These are phyloP conservation scores for Ennomos erosarius DNA, from an alignment of 2,888 invertebrate genomes.

Conservation along the genomic window DNA sequence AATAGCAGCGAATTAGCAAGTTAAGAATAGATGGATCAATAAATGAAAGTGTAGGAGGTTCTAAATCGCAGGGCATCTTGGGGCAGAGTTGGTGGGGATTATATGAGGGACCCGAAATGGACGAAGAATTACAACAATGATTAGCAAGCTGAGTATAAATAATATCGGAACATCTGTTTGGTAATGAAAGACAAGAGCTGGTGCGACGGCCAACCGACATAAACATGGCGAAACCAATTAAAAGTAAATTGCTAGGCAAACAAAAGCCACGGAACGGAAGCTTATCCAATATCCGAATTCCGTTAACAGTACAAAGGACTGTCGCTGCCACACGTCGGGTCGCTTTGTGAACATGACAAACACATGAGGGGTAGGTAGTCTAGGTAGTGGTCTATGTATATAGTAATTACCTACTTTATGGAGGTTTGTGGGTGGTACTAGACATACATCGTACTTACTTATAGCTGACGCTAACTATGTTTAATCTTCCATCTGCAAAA, in stretches of 20 bases:
- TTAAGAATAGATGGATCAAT: constrained; percentile 26
- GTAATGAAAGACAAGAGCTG: background rate
- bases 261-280: constrained; percentile 64
- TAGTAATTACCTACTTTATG: too few species aligned
- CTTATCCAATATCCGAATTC: constrained; percentile 79
- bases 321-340: constrained; percentile 56
- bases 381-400: constrained; percentile 1
- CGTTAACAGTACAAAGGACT: constrained; percentile 76
- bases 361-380: constrained; percentile 31
- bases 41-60: constrained; percentile 7
- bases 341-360: constrained; percentile 62
- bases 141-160: too few species aligned
- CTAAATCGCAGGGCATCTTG: constrained; percentile 1
- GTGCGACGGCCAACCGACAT: constrained; percentile 27
- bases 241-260: constrained; percentile 74
- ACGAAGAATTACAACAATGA: too few species aligned
- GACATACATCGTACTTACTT: background rate
- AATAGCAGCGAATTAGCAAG: constrained; percentile 22
- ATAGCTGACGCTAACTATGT: background rate
- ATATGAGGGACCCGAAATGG: too few species aligned
- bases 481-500: too few species aligned
- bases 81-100: background rate
- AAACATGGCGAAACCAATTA: constrained; percentile 68
- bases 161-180: too few species aligned
- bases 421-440: constrained; percentile 21